Evolutionary conservation across 2,888 invertebrate genomes (phyloP).

Genomic region (Axea sp.): DNA sequence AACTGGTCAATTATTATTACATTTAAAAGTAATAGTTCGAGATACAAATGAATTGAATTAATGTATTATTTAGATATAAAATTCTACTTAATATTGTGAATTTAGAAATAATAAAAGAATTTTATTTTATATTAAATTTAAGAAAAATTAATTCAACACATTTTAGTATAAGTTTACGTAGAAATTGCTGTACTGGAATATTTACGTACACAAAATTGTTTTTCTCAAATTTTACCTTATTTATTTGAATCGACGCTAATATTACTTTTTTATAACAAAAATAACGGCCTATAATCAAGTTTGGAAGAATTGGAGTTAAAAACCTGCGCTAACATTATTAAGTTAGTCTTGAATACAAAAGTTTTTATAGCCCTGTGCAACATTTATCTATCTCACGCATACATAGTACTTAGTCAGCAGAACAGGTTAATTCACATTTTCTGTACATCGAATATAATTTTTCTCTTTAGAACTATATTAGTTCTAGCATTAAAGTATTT

Average conservation of each 20-base stretch:
- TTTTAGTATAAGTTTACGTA: slow-evolving; percentile 3
- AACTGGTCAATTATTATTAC: too few relatives aligned
- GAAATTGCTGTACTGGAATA: slow-evolving; percentile 34
- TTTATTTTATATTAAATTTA: too few relatives aligned
- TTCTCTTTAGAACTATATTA: slow-evolving; percentile 7
- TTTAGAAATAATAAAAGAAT: too few relatives aligned
- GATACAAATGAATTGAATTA: too few relatives aligned
- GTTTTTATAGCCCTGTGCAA: slow-evolving; percentile 46
- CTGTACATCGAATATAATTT: slow-evolving; percentile 28
- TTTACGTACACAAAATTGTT: slow-evolving; percentile 12
- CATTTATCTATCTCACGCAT: slow-evolving; percentile 35
- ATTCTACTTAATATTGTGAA: too few relatives aligned
- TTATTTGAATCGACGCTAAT: slow-evolving; percentile 33
- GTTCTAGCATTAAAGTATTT: slow-evolving; percentile 15
- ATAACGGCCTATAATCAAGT: slow-evolving; percentile 64
- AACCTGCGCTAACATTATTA: slow-evolving; percentile 34
- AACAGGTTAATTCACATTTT: slow-evolving; percentile 24
- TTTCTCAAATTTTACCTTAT: slow-evolving; percentile 18
- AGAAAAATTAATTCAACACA: too few relatives aligned
- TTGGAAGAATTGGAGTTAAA: slow-evolving; percentile 53
- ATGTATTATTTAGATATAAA: too few relatives aligned
- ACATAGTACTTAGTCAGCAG: slow-evolving; percentile 23
- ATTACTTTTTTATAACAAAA: slow-evolving; percentile 58
- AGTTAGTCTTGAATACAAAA: slow-evolving; percentile 29
- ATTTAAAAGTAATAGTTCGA: too few relatives aligned